phyloP scores from a whole-genome alignment of 1,140 invertebrate genomes.

The Steinernema feltiae region DNA sequence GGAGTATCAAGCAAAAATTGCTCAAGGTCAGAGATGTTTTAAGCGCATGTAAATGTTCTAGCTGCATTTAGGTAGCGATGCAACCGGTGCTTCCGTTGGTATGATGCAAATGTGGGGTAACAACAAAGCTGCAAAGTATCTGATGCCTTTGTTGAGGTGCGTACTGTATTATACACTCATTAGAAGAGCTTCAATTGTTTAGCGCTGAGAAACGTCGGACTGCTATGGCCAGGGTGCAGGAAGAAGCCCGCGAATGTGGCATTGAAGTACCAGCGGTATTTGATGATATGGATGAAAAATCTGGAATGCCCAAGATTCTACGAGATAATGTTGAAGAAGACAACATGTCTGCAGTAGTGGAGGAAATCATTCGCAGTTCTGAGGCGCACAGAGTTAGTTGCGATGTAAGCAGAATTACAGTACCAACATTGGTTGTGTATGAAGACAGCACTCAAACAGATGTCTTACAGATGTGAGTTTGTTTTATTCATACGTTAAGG shows the following conservation, averaged over 20 bases:
- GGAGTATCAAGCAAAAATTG: constrained; percentile 57
- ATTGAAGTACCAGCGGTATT: constrained; percentile 56
- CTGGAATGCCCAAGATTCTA: constrained; percentile 52
- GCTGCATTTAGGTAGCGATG: constrained; percentile 51
- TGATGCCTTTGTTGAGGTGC: constrained; percentile 50
- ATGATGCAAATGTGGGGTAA: constrained; percentile 56
- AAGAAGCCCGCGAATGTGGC: constrained; percentile 55
- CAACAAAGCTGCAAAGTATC: constrained; percentile 49
- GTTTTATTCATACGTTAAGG: background rate
- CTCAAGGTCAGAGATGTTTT: constrained; percentile 39
- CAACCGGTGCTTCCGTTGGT: constrained; percentile 54
- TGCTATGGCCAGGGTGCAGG: constrained; percentile 56
- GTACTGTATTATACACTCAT: constrained; percentile 8
- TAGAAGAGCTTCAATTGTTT: constrained; percentile 23
- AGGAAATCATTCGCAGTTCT: constrained; percentile 41
- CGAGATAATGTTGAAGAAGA: constrained; percentile 36
- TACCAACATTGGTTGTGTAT: background rate
- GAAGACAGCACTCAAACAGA: constrained; percentile 43
- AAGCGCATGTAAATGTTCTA: constrained; percentile 3
- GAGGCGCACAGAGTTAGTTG: constrained; percentile 26
- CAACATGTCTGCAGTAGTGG: constrained; percentile 33
- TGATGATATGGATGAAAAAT: constrained; percentile 51
- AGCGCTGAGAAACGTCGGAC: constrained; percentile 47
- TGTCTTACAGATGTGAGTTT: constrained; percentile 36
- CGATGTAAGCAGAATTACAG: constrained; percentile 19